A percentile compares a stretch with the other conserved stretches of the same genome.
phyloP scores from a whole-genome alignment of 2,113 vertebrate species.

The Bolborhynchus lineola region DNA sequence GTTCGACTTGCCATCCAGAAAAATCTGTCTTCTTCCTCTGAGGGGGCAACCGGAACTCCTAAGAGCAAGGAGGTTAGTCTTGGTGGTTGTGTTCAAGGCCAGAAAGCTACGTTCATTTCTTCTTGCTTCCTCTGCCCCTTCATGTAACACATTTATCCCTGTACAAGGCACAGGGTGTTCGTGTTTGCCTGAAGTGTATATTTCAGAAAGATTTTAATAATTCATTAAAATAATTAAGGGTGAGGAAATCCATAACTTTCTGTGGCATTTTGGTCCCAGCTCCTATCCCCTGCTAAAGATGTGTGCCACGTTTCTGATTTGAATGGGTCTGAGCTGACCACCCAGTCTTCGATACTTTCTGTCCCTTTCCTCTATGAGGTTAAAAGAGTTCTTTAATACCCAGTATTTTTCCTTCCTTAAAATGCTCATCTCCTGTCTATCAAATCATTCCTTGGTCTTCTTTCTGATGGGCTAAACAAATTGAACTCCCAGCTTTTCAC shows the following conservation, averaged over 20 bases:
- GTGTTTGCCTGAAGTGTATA: conserved; percentile 11
- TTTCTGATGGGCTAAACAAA: background rate
- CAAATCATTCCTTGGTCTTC: background rate
- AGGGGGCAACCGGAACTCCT: background rate
- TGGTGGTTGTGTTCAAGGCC: background rate
- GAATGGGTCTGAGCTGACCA: background rate
- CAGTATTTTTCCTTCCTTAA: background rate
- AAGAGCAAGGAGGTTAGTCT: background rate
- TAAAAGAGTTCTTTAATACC: background rate
- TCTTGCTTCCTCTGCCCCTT: background rate
- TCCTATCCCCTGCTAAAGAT: background rate
- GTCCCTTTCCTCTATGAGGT: background rate
- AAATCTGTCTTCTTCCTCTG: background rate
- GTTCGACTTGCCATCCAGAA: background rate
- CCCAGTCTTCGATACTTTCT: background rate
- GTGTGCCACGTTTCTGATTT: background rate
- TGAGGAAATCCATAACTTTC: conserved; percentile 23
- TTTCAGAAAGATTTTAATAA: conserved; percentile 44
- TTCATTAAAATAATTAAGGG: conserved; percentile 34
- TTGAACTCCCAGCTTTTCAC: background rate
- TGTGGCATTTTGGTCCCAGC: background rate
- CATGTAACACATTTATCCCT: background rate
- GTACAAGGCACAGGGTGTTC: background rate
- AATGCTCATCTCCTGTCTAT: background rate
- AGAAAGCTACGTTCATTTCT: background rate